These are phyloP conservation scores for Echinops telfairi DNA, from an alignment of 2,113 vertebrate species.

Conservation along the genomic window DNA sequence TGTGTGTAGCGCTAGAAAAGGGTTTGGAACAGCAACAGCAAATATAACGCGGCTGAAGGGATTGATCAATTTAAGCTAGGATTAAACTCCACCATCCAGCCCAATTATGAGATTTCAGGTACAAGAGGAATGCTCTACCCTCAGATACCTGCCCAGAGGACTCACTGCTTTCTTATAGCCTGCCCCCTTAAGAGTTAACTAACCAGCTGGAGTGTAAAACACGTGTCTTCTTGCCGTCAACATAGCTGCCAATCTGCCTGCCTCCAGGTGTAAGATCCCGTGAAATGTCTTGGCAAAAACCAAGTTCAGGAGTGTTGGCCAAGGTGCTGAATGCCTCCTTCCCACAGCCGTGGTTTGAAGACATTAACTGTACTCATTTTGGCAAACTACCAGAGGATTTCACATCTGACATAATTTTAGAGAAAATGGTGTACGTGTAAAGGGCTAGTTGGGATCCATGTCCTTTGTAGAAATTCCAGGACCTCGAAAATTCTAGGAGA, in stretches of 20 bases:
- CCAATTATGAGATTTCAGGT: not conserved
- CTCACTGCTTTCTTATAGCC: not conserved
- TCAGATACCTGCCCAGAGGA: not conserved
- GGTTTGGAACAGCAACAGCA: not conserved
- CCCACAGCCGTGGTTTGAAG: slow-evolving; percentile 18
- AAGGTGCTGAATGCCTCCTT: slow-evolving; percentile 39
- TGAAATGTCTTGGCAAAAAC: slow-evolving; percentile 75
- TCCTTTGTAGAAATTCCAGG: not conserved
- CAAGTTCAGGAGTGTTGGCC: slow-evolving; percentile 72
- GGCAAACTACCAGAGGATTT: slow-evolving; percentile 55
- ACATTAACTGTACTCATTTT: slow-evolving; percentile 51
- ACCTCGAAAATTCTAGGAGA: not conserved
- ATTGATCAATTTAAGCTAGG: not conserved
- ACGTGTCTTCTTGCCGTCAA: slow-evolving; percentile 50
- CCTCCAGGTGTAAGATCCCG: slow-evolving; percentile 31
- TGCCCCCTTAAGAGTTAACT: slow-evolving; percentile 4
- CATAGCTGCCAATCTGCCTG: slow-evolving; percentile 63
- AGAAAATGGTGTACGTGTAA: not conserved
- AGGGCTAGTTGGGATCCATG: not conserved
- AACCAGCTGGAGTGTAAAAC: not conserved
- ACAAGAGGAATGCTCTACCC: not conserved
- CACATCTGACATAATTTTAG: not conserved
- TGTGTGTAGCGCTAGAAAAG: not conserved
- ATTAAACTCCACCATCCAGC: not conserved
- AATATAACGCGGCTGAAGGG: not conserved